Conservation (phyloP, 2,113 vertebrate species). For the Dendrocopos noguchii region DNA sequence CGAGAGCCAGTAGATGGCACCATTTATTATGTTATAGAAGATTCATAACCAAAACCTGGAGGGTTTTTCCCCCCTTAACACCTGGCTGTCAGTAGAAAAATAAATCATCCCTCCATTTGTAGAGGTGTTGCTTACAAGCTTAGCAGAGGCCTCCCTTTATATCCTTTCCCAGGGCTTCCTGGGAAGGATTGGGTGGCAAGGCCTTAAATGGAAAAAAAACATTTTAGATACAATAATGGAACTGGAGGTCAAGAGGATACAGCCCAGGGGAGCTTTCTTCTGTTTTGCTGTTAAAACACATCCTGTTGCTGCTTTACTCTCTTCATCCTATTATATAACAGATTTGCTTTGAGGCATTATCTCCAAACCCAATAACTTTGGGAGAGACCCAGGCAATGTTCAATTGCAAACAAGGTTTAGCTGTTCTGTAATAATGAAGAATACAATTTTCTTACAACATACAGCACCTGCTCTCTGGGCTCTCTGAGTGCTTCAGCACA, state of each 20-base stretch:
- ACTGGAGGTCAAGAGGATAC: conserved; percentile 52
- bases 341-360: conserved; percentile 7
- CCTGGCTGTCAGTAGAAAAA: conserved; percentile 35
- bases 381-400: conserved; percentile 2
- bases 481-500: background rate
- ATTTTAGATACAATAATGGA: conserved; percentile 59
- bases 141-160: conserved; percentile 42
- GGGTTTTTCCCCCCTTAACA: conserved; percentile 8
- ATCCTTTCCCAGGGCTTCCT: conserved; percentile 20
- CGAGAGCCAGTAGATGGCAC: conserved; percentile 76
- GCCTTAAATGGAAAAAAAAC: conserved; percentile 63
- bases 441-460: conserved; percentile 13
- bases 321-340: conserved; percentile 28
- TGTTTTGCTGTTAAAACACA: conserved; percentile 30
- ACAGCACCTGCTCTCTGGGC: conserved; percentile 40
- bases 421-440: conserved; percentile 26
- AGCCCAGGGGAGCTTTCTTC: conserved; percentile 50
- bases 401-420: background rate
- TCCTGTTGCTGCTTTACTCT: background rate
- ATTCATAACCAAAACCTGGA: background rate
- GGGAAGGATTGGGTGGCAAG: conserved; percentile 44
- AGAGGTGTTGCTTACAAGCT: conserved; percentile 53
- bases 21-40: conserved; percentile 69
- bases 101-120: conserved; percentile 53
- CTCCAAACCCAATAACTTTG: conserved; percentile 16